These are phyloP conservation scores for rat (Rattus norvegicus) DNA, from an alignment of 2,113 vertebrate species.

Conservation along the genomic window DNA sequence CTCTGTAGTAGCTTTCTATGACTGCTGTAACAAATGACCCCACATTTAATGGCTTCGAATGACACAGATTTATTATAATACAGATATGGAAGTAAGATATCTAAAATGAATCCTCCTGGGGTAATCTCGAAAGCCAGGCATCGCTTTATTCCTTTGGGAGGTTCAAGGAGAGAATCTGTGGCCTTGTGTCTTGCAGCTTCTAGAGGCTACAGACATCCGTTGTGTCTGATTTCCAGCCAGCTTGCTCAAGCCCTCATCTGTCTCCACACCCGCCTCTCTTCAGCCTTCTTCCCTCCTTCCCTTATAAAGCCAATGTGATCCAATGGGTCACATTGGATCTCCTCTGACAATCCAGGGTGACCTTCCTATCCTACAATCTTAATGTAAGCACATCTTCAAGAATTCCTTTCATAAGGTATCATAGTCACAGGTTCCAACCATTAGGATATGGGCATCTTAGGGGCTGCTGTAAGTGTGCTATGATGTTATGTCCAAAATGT, in stretches of 20 bases:
- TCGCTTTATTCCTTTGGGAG: not conserved
- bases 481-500: not conserved
- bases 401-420: not conserved
- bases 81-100: slow-evolving; percentile 5
- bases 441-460: not conserved
- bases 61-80: slow-evolving; percentile 1
- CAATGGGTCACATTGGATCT: not conserved
- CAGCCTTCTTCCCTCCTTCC: not conserved
- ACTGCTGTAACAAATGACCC: slow-evolving; percentile 30
- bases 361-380: not conserved
- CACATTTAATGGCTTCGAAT: slow-evolving; percentile 21
- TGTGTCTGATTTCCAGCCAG: not conserved
- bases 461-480: not conserved
- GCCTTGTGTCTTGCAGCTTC: not conserved
- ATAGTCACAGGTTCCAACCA: not conserved
- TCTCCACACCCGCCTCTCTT: not conserved
- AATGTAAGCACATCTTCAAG: slow-evolving; percentile 22
- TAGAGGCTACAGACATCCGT: not conserved
- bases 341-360: not conserved
- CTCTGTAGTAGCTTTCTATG: slow-evolving; percentile 35
- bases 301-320: not conserved
- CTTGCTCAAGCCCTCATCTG: not conserved
- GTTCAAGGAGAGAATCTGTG: not conserved
- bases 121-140: not conserved
- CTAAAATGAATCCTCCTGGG: not conserved